Evolutionary conservation across 2,888 invertebrate genomes (phyloP).

Genomic region (Agrochola circellaris): DNA sequence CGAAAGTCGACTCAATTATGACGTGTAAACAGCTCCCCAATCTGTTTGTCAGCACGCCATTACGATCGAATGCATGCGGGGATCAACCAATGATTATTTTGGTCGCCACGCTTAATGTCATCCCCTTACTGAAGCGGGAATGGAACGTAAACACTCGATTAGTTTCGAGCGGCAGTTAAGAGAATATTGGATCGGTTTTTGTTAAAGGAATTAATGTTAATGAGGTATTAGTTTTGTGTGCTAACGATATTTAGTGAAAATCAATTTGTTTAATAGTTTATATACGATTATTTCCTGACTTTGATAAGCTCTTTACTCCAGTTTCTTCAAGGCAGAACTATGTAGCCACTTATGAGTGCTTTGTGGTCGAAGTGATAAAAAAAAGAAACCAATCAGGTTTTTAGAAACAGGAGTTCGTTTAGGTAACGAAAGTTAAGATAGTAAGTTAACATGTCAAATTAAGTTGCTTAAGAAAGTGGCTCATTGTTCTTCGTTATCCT

Average conservation of each 20-base stretch:
- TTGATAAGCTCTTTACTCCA: neutral
- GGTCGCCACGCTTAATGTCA: slow-evolving; percentile 31
- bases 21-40: slow-evolving; percentile 63
- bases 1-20: slow-evolving; percentile 67
- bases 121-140: slow-evolving; percentile 14
- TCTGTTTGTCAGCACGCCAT: slow-evolving; percentile 64
- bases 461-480: neutral
- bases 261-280: neutral
- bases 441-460: neutral
- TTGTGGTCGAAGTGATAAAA: neutral
- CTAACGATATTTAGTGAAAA: neutral
- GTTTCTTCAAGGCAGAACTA: neutral
- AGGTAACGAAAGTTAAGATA: neutral
- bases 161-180: slow-evolving; percentile 42
- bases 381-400: neutral
- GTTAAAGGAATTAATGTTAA: slow-evolving; percentile 28
- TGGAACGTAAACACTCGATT: slow-evolving; percentile 47
- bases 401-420: neutral
- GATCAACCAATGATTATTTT: slow-evolving; percentile 58
- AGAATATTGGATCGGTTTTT: slow-evolving; percentile 49
- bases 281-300: neutral
- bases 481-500: slow-evolving; percentile 4
- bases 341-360: neutral
- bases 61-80: slow-evolving; percentile 30
- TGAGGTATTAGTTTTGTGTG: neutral